A percentile compares a stretch with the other conserved stretches of the same genome.
Conservation (phyloP, 2,888 invertebrate genomes). For the Lagria hirta region DNA sequence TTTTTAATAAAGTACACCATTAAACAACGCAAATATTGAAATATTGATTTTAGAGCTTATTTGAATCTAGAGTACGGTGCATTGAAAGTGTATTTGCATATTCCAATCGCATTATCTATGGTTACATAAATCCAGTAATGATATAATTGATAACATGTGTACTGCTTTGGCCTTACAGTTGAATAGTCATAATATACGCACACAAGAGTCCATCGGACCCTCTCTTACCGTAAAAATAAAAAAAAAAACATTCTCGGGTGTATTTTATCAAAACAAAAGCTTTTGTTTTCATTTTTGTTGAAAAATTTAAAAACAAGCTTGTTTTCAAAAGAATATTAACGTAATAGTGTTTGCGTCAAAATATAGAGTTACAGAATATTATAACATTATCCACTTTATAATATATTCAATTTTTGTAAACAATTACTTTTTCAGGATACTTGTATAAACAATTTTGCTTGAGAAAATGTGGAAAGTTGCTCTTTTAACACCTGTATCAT, state of each 20-base stretch:
- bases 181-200: conserved; percentile 15
- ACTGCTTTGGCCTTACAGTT: conserved; percentile 25
- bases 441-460: no score
- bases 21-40: conserved; percentile 35
- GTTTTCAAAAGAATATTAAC: no score
- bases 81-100: conserved; percentile 41
- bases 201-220: conserved; percentile 6
- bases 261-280: no score
- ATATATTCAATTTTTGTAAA: no score
- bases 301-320: no score
- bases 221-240: background rate
- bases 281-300: no score
- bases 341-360: no score
- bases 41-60: conserved; percentile 34
- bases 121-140: conserved; percentile 45
- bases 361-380: no score
- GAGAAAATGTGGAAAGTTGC: no score
- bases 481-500: no score
- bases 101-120: conserved; percentile 42
- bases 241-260: background rate
- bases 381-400: no score
- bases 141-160: conserved; percentile 45
- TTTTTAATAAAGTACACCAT: conserved; percentile 29
- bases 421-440: no score
- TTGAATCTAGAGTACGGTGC: conserved; percentile 30